These are phyloP conservation scores for Microtus agrestis DNA, from an alignment of 2,797 vertebrate species.

Conservation along the genomic window DNA sequence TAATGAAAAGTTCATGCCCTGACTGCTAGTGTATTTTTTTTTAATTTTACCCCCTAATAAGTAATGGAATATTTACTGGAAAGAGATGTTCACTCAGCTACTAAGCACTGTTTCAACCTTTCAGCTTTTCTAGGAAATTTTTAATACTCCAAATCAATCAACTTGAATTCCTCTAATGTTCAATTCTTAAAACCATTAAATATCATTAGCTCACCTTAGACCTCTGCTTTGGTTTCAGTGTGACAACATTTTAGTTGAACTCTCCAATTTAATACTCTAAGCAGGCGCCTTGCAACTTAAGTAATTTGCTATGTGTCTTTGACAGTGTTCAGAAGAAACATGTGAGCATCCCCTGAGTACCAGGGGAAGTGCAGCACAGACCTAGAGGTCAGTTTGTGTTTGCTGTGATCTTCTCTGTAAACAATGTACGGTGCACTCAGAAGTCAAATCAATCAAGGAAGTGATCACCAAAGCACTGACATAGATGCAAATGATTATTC, in stretches of 20 bases:
- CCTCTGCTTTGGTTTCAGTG: not conserved
- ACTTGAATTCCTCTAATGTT: not conserved
- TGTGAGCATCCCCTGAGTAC: not conserved
- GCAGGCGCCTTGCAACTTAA: not conserved
- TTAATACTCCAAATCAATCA: slow-evolving; percentile 19
- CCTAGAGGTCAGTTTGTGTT: not conserved
- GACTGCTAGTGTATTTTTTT: not conserved
- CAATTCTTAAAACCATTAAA: not conserved
- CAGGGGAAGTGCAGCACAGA: not conserved
- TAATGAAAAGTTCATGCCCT: not conserved
- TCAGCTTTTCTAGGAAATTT: not conserved
- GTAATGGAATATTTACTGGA: not conserved
- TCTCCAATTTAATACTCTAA: not conserved
- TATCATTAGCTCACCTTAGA: not conserved
- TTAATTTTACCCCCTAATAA: not conserved
- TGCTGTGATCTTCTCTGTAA: not conserved
- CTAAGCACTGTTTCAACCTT: not conserved
- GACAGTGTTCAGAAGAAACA: not conserved
- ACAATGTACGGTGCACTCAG: not conserved
- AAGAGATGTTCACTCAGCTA: not conserved
- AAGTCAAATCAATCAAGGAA: not conserved
- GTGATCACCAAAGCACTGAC: not conserved
- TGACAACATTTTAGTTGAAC: not conserved
- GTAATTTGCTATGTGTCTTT: not conserved
- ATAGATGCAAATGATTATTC: not conserved